These are phyloP conservation scores for Pocillopora damicornis DNA, from an alignment of 64 coral and sea anemone species.

Conservation along the genomic window DNA sequence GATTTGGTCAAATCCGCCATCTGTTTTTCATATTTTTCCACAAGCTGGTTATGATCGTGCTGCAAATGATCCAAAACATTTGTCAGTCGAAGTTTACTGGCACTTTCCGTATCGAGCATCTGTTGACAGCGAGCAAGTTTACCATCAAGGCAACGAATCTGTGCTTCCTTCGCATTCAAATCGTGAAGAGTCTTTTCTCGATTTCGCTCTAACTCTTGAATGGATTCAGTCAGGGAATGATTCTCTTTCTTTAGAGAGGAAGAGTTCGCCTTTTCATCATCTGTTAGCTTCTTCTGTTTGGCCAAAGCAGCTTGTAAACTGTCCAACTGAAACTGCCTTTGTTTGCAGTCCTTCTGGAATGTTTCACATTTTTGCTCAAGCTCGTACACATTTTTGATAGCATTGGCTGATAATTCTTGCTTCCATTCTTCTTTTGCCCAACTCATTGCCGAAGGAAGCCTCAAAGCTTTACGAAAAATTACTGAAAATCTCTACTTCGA, in stretches of 20 bases:
- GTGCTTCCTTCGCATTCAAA: slow-evolving; percentile 69
- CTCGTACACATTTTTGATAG: slow-evolving; percentile 72
- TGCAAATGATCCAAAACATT: slow-evolving; percentile 72
- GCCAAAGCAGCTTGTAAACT: slow-evolving; percentile 80
- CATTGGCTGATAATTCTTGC: slow-evolving; percentile 70
- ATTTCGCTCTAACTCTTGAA: slow-evolving; percentile 73
- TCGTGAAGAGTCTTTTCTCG: slow-evolving; percentile 71
- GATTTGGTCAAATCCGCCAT: slow-evolving; percentile 52
- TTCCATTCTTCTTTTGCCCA: slow-evolving; percentile 98
- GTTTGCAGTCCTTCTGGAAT: slow-evolving; percentile 69
- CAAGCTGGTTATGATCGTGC: slow-evolving; percentile 55
- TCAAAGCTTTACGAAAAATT: neutral
- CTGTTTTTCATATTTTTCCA: slow-evolving; percentile 64
- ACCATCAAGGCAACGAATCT: slow-evolving; percentile 74
- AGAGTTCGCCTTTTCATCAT: slow-evolving; percentile 68
- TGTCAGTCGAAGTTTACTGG: slow-evolving; percentile 46
- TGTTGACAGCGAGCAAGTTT: slow-evolving; percentile 65
- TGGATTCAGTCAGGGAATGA: slow-evolving; percentile 60
- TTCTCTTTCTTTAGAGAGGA: slow-evolving; percentile 61
- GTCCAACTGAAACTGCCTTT: slow-evolving; percentile 82
- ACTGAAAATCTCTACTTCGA: neutral
- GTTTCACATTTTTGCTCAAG: slow-evolving; percentile 80
- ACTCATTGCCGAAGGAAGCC: slow-evolving; percentile 55
- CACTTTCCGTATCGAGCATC: slow-evolving; percentile 53
- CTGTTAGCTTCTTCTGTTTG: slow-evolving; percentile 78